Base-by-base conservation (phyloP, 2,797 vertebrate genomes). In the Lacerta agilis region DNA sequence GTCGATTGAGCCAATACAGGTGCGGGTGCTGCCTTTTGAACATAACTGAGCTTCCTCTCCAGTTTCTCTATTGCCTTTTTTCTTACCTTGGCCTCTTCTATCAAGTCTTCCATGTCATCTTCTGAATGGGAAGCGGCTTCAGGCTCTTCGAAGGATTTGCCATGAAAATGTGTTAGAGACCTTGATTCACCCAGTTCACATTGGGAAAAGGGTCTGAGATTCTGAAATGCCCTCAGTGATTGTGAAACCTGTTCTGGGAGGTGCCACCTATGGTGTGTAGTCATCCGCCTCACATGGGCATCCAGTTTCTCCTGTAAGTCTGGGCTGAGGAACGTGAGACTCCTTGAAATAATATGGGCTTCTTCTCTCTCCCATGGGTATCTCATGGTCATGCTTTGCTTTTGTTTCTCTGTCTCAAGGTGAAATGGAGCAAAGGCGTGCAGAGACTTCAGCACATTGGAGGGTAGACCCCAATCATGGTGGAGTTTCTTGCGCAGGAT, bases 401-500 rank as follows among this genome's bases (percentile, higher is more conserved):
- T 45, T n/a, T 18, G 9, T 41, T 27, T 6, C 45, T 25, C 17
- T 10, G 38, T 23, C 29, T 76, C 72, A 20, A 18, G 33, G 8
- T 64, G 38, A 36, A 71, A 2, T 1, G 85, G 85, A 5, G 87
- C 82, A 79, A 88, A 88, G 2, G 29, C 20, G 9, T 18, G 13
- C 23, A 79, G 0, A 9, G 94, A 95, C 29, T 92, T 82, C 33
- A 90, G 91, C 27, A 95, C 92, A 5, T 84, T 81, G 5, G 85
- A 87, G 1, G 95, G 95, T 55, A 94, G 88, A 1, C 94, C 94
- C 95, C 94, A 95, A 2, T 33, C 87, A 79, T 94, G 95, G 67
- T 94, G 93, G 78, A 94, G 90, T 72, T 87, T 85, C 89, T 89
- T 91, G 55, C 87, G 94, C 87, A 85, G 92, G 0, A 96, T 61